Evolutionary conservation across 2,113 vertebrate species (phyloP).

Genomic region (Rhinichthys klamathensis): DNA sequence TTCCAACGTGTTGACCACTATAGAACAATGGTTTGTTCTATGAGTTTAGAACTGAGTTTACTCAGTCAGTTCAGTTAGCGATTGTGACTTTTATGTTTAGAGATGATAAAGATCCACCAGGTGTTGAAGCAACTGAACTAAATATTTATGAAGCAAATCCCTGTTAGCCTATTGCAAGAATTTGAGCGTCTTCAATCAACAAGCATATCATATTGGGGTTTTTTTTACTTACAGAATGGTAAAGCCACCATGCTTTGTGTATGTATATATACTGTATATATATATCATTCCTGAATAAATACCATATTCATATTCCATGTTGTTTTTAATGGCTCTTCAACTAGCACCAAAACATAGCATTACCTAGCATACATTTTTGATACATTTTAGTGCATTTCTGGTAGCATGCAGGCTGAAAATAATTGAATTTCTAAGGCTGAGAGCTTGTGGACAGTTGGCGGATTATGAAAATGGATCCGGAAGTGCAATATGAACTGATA

Average conservation of each 20-base stretch:
- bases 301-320: not conserved
- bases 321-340: not conserved
- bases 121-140: not conserved
- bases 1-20: conserved; percentile 25
- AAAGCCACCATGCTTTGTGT: too few species aligned
- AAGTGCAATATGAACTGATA: not conserved
- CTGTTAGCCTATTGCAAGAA: not conserved
- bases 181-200: not conserved
- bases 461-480: not conserved
- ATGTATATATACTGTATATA: too few species aligned
- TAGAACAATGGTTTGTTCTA: conserved; percentile 7
- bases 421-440: not conserved
- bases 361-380: not conserved
- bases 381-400: not conserved
- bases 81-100: not conserved
- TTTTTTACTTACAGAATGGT: too few species aligned
- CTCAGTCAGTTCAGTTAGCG: not conserved
- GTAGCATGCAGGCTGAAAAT: not conserved
- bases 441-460: not conserved
- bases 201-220: not conserved
- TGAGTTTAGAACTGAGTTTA: not conserved
- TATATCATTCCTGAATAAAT: not conserved
- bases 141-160: not conserved
- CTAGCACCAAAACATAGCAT: not conserved
- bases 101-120: not conserved